These are phyloP conservation scores for Tragulus kanchil DNA, from an alignment of 2,113 vertebrate species.

Conservation along the genomic window DNA sequence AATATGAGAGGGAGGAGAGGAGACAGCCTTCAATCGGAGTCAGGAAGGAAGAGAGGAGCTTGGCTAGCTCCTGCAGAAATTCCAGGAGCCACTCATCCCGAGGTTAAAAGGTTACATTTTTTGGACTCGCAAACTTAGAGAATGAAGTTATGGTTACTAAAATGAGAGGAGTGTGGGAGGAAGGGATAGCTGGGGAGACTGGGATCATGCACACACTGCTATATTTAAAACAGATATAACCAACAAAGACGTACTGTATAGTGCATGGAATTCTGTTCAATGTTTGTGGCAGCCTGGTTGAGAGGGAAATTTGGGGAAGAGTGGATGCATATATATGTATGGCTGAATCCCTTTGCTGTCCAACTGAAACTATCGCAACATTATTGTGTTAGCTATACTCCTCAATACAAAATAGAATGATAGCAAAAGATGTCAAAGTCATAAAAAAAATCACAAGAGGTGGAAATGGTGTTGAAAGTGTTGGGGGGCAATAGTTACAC, in stretches of 20 bases:
- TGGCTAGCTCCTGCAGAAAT: background rate
- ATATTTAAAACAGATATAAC: background rate
- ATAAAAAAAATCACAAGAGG: background rate
- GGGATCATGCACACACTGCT: background rate
- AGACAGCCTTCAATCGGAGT: background rate
- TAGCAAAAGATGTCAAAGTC: background rate
- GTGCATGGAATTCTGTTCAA: background rate
- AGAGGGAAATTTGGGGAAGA: background rate
- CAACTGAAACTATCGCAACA: fast-evolving
- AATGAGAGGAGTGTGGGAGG: background rate
- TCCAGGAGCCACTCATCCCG: background rate
- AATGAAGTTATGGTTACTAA: background rate
- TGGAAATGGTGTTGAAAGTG: background rate
- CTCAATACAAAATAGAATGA: background rate
- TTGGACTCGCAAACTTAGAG: background rate
- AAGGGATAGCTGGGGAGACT: background rate
- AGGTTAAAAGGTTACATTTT: background rate
- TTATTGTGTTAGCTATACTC: background rate
- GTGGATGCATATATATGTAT: background rate
- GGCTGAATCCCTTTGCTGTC: background rate
- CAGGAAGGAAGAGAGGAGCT: background rate
- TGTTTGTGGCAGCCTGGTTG: background rate
- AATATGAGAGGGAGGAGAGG: background rate
- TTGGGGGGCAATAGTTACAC: background rate
- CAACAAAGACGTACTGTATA: background rate